A percentile compares a stretch with the other conserved stretches of the same genome.
These are phyloP conservation scores for Microtus oregoni DNA, from an alignment of 2,113 vertebrate genomes.

Conservation along the genomic window DNA sequence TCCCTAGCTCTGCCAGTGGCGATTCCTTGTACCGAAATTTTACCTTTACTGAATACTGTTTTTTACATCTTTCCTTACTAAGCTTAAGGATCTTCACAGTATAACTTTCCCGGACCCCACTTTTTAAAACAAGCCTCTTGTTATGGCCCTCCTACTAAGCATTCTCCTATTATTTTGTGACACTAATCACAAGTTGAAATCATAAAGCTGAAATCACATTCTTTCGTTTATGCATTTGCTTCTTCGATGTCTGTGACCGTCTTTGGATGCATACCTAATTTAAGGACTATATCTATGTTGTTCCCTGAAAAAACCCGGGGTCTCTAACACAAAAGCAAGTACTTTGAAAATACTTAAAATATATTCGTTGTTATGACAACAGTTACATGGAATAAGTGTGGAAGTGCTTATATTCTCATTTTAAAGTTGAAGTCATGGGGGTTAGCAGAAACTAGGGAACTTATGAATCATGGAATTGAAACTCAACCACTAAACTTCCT, in stretches of 20 bases:
- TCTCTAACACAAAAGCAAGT: neutral
- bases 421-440: constrained; percentile 38
- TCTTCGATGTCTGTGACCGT: neutral
- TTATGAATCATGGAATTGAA: constrained; percentile 41
- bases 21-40: neutral
- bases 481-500: constrained; percentile 28
- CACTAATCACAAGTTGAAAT: constrained; percentile 12
- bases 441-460: constrained; percentile 24
- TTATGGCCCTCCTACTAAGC: neutral
- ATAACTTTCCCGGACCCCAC: neutral
- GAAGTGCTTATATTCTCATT: constrained; percentile 40
- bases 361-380: neutral
- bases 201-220: neutral
- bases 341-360: neutral
- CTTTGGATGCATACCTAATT: neutral
- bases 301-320: neutral
- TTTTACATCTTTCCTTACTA: constrained; percentile 14
- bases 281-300: neutral
- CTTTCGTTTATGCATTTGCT: neutral
- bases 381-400: neutral
- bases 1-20: neutral
- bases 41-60: neutral
- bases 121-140: constrained; percentile 10
- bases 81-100: neutral
- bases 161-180: neutral